Conservation (phyloP, 2,113 vertebrate species). For the Vulpes ferrilata region DNA sequence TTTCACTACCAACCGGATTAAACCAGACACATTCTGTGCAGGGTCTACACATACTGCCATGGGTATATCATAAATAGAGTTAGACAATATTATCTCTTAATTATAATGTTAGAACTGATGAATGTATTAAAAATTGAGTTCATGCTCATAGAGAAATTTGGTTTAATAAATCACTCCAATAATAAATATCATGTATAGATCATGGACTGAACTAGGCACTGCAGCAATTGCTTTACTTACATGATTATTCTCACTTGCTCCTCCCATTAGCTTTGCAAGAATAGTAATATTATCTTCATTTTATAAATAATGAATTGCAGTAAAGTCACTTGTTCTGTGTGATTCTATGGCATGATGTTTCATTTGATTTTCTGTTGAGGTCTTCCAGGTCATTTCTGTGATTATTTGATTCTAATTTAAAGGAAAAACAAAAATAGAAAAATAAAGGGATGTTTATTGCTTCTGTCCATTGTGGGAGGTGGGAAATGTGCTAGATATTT, state of each 20-base stretch:
- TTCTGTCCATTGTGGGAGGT: not conserved
- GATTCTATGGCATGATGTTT: not conserved
- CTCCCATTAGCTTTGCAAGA: not conserved
- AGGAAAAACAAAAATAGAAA: not conserved
- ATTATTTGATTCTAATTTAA: conserved; percentile 13
- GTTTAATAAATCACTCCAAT: not conserved
- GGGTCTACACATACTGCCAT: not conserved
- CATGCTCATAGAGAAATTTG: conserved; percentile 20
- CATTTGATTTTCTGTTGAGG: not conserved
- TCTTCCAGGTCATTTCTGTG: not conserved
- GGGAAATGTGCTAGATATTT: not conserved
- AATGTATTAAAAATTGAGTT: conserved; percentile 1
- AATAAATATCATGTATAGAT: not conserved
- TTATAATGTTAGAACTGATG: not conserved
- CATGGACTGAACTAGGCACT: not conserved
- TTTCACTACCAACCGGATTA: no score
- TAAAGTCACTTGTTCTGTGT: not conserved
- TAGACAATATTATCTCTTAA: not conserved
- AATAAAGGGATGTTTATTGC: not conserved
- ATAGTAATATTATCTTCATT: not conserved
- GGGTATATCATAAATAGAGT: not conserved
- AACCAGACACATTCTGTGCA: not conserved
- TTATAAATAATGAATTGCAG: not conserved
- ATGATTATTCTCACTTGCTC: conserved; percentile 39
- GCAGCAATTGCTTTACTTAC: not conserved